These are phyloP conservation scores for Dicrostonyx torquatus DNA, from an alignment of 2,797 vertebrate species.

Conservation along the genomic window DNA sequence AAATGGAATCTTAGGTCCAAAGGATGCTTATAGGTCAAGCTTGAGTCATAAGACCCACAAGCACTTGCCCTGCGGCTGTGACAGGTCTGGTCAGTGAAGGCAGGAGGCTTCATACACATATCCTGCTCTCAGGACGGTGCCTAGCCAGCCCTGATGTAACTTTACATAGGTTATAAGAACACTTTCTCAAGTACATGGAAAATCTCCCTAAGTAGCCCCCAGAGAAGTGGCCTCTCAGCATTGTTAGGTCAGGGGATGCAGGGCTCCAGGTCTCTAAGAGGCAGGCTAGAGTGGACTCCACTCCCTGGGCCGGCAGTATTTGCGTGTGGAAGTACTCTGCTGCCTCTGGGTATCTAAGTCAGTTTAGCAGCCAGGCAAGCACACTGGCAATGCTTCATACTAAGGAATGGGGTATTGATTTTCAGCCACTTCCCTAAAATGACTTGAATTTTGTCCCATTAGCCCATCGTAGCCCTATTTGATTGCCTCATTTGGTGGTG, in stretches of 20 bases:
- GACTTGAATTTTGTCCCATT: not conserved
- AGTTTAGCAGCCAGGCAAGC: not conserved
- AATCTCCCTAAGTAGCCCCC: not conserved
- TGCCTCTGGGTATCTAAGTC: not conserved
- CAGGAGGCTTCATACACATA: not conserved
- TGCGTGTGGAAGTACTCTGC: not conserved
- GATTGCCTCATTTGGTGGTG: not conserved
- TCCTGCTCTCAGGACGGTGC: not conserved
- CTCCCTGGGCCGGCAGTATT: not conserved
- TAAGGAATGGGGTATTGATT: not conserved
- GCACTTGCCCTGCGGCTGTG: not conserved
- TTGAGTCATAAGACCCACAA: not conserved
- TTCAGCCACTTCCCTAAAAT: not conserved
- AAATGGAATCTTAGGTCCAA: not conserved
- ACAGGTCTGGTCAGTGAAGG: not conserved
- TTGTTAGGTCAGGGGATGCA: not conserved
- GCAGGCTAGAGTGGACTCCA: not conserved
- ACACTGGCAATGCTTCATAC: not conserved
- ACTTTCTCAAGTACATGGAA: not conserved
- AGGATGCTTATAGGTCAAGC: not conserved
- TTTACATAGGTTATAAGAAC: not conserved
- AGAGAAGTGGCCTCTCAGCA: not conserved
- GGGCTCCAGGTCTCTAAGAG: not conserved
- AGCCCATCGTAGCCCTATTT: not conserved
- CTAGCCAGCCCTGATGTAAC: not conserved